These are phyloP conservation scores for Trididemnum nubilum DNA, from an alignment of 23 tunicate species.

Conservation along the genomic window DNA sequence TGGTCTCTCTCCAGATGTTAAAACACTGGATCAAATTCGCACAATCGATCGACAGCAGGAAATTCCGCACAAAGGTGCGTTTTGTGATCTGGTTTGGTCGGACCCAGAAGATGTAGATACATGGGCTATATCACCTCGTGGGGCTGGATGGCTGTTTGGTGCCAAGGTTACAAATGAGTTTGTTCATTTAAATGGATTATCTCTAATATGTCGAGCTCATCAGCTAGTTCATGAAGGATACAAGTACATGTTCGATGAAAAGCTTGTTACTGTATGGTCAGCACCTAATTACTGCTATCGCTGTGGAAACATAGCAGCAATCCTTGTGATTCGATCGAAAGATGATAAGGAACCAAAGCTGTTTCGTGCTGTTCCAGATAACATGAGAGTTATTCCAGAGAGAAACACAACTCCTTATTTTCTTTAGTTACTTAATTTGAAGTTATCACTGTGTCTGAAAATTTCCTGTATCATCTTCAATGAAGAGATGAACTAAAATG, in stretches of 20 bases:
- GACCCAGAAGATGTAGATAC: conserved; percentile 97
- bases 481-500: neutral
- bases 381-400: conserved; percentile 85
- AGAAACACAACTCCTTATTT: conserved; percentile 91
- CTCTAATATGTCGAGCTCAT: conserved; percentile 91
- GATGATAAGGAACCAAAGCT: conserved; percentile 86
- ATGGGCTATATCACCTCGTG: conserved; percentile 88
- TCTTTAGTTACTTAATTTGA: conserved; percentile 25
- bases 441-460: conserved; percentile 32
- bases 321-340: conserved; percentile 63
- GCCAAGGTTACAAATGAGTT: conserved; percentile 93
- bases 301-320: conserved; percentile 92
- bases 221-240: conserved; percentile 96
- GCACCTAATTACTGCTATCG: conserved; percentile 98
- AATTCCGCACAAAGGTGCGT: conserved; percentile 96
- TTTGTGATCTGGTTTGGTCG: conserved; percentile 97
- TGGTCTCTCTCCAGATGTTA: conserved; percentile 93
- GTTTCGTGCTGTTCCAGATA: conserved; percentile 91
- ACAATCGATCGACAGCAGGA: conserved; percentile 96
- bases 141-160: conserved; percentile 98
- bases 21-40: conserved; percentile 91
- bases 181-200: conserved; percentile 67
- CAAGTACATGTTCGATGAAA: conserved; percentile 92
- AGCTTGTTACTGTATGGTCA: conserved; percentile 94
- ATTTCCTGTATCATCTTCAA: neutral